Conservation (phyloP, 2,113 vertebrate genomes). For the Heterotilapia buettikoferi region DNA sequence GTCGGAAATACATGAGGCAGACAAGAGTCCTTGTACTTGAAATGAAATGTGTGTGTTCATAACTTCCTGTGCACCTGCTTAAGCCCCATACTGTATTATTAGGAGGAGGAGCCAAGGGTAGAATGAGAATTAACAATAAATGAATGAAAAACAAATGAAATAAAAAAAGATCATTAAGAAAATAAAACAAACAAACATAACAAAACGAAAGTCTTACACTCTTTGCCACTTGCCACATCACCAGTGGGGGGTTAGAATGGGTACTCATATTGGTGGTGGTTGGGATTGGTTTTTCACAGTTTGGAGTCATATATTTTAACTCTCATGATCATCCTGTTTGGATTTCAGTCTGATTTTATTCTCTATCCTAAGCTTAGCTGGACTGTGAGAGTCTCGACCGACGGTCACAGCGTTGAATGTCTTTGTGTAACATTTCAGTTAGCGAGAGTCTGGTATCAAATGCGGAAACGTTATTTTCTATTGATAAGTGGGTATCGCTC, state of each 20-base stretch:
- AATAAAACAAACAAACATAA: background rate
- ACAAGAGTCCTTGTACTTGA: background rate
- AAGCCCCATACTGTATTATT: background rate
- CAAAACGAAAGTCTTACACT: background rate
- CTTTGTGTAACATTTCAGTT: background rate
- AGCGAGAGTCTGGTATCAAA: background rate
- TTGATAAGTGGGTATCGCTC: background rate
- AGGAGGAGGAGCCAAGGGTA: background rate
- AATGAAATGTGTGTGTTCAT: rapidly evolving
- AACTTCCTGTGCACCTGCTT: rapidly evolving
- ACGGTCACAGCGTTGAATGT: background rate
- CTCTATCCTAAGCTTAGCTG: background rate
- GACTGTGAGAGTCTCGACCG: background rate
- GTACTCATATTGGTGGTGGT: rapidly evolving
- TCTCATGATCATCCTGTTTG: background rate
- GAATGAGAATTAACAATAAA: background rate
- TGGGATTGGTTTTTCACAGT: background rate
- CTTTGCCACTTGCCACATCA: background rate
- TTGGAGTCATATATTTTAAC: background rate
- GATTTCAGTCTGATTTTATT: background rate
- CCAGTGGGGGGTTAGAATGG: background rate
- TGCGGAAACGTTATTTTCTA: background rate
- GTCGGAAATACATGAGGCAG: background rate
- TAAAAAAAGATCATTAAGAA: background rate
- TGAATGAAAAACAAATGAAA: background rate